These are phyloP conservation scores for Nycteola revayana DNA, from an alignment of 2,888 invertebrate species.

Conservation along the genomic window DNA sequence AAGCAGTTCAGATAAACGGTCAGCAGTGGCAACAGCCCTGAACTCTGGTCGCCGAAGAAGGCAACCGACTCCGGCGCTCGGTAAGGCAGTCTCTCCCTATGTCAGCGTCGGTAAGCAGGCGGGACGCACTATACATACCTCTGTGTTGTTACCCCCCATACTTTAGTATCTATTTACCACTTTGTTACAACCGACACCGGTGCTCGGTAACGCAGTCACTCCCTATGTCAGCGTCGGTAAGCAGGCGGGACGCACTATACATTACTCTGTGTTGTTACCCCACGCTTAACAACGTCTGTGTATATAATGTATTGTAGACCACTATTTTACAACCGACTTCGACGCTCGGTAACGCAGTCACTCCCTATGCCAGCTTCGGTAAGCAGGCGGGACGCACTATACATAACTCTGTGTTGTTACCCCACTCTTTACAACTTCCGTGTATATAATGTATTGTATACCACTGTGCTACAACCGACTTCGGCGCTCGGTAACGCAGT, in stretches of 20 bases:
- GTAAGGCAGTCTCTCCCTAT: conserved; percentile 75
- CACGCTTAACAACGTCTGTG: no score
- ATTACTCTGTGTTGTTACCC: conserved; percentile 29
- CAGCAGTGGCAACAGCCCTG: conserved; percentile 68
- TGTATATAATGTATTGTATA: no score
- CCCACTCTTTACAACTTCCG: no score
- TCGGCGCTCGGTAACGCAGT: conserved; percentile 76
- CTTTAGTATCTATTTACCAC: no score
- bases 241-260: conserved; percentile 42
- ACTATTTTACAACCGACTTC: no score
- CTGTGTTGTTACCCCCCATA: conserved; percentile 23
- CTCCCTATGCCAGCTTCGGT: conserved; percentile 76
- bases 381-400: conserved; percentile 49
- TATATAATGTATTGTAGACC: no score
- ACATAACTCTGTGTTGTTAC: no score
- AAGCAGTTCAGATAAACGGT: conserved; percentile 56
- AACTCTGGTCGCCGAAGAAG: conserved; percentile 67
- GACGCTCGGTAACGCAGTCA: conserved; percentile 71
- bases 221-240: conserved; percentile 77
- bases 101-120: conserved; percentile 75
- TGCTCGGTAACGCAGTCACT: conserved; percentile 76
- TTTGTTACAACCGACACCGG: conserved; percentile 55
- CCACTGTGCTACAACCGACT: conserved; percentile 49
- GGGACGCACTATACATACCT: conserved; percentile 28
- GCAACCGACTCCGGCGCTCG: conserved; percentile 70